These are phyloP conservation scores for Selene dorsalis DNA, from an alignment of 2,797 vertebrate genomes.

Conservation along the genomic window DNA sequence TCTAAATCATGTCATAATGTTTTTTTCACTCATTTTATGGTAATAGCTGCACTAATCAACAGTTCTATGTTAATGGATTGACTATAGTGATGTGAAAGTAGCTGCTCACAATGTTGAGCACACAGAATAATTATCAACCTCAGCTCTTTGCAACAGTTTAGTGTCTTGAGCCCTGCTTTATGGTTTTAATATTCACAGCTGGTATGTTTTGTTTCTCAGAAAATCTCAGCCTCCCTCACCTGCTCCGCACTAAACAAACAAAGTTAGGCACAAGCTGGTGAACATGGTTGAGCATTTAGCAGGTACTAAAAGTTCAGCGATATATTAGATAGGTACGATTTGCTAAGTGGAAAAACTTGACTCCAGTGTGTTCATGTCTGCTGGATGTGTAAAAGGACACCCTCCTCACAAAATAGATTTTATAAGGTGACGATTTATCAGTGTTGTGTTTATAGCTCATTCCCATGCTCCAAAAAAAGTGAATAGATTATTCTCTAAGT, in stretches of 20 bases:
- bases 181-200: too few species aligned
- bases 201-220: background rate
- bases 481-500: background rate
- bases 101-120: background rate
- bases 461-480: background rate
- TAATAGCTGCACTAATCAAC: background rate
- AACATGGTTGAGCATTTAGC: too few species aligned
- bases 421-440: background rate
- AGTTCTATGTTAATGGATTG: background rate
- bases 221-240: background rate
- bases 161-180: too few species aligned
- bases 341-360: too few species aligned
- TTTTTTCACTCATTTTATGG: background rate
- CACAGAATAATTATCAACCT: too few species aligned
- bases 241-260: too few species aligned
- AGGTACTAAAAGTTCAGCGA: background rate
- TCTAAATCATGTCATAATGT: background rate
- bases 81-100: background rate
- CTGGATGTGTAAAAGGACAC: background rate
- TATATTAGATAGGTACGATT: background rate
- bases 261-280: too few species aligned
- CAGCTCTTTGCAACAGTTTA: too few species aligned
- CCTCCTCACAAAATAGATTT: background rate
- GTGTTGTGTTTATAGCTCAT: background rate
- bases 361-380: background rate